Percentiles rank a stretch among this genome's conserved stretches.
phyloP scores from a whole-genome alignment of 2,113 vertebrate species.

The Aythya baeri region DNA sequence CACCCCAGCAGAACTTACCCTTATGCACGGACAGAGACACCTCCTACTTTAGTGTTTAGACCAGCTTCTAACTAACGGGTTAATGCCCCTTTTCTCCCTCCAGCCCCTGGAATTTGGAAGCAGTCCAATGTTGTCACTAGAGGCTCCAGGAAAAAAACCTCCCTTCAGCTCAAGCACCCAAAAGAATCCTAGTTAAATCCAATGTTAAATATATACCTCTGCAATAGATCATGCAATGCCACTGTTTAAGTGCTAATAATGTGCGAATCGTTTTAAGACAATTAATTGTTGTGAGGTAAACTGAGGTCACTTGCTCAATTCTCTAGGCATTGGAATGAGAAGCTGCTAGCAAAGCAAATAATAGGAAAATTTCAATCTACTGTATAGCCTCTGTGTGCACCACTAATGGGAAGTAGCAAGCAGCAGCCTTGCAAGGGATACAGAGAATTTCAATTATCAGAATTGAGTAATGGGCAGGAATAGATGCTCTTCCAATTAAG shows the following conservation, averaged over 20 bases:
- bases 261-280: not conserved
- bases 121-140: not conserved
- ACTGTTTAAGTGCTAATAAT: not conserved
- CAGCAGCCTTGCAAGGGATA: not conserved
- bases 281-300: not conserved
- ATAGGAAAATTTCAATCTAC: not conserved
- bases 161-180: not conserved
- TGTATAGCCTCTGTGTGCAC: not conserved
- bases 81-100: not conserved
- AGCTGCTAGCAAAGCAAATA: not conserved
- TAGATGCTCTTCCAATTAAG: not conserved
- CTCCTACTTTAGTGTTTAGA: not conserved
- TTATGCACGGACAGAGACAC: accelerated
- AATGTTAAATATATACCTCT: not conserved
- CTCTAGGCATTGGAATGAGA: not conserved
- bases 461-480: not conserved
- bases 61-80: not conserved
- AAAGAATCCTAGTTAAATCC: not conserved
- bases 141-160: not conserved
- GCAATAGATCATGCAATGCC: not conserved
- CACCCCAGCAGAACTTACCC: not conserved
- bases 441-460: not conserved
- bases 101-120: not conserved
- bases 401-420: not conserved
- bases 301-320: not conserved